phyloP scores from a whole-genome alignment of 2,797 vertebrate species.

The Falco cherrug region DNA sequence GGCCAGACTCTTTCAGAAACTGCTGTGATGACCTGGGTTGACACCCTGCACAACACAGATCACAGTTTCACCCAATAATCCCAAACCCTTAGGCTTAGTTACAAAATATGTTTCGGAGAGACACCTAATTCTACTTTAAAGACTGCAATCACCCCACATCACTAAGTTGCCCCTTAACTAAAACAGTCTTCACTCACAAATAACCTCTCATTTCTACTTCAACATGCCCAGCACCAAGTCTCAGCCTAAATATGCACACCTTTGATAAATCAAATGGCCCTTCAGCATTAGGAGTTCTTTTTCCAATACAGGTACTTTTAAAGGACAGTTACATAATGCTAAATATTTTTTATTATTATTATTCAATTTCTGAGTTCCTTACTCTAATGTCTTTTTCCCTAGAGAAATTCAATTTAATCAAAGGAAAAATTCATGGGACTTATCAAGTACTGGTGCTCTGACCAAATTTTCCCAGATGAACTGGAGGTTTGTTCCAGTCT shows the following conservation, averaged over 20 bases:
- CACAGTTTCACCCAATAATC: not conserved
- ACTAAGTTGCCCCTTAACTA: not conserved
- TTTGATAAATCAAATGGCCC: not conserved
- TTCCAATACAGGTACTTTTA: not conserved
- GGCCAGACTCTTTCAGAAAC: not conserved
- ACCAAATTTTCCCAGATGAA: not conserved
- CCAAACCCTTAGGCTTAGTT: not conserved
- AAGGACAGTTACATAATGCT: not conserved
- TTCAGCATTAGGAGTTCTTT: not conserved
- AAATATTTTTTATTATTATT: not conserved
- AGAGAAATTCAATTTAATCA: slow-evolving; percentile 7
- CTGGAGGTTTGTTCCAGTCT: not conserved
- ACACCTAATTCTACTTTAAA: not conserved
- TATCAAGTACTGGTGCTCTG: not conserved
- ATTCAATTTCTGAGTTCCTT: not conserved
- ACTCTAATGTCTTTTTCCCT: not conserved
- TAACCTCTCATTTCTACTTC: not conserved
- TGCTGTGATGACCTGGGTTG: not conserved
- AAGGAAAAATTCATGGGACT: not conserved
- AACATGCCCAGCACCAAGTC: not conserved
- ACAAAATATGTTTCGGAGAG: not conserved
- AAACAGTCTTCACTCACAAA: not conserved
- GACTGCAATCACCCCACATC: not conserved
- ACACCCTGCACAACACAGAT: not conserved
- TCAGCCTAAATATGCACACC: not conserved